Evolutionary conservation across 2,888 invertebrate genomes (phyloP).

Genomic region (Sipha maydis): DNA sequence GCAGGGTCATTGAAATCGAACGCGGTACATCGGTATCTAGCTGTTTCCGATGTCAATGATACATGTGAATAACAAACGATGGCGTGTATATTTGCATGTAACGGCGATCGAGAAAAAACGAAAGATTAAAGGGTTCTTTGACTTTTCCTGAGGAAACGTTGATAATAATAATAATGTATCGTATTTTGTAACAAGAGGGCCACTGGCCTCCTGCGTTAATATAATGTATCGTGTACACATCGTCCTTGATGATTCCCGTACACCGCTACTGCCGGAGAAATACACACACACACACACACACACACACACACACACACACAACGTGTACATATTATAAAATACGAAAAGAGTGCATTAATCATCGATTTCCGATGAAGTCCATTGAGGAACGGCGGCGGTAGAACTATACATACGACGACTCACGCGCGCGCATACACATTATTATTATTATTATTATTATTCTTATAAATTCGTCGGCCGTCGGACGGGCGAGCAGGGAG

Average conservation of each 20-base stretch:
- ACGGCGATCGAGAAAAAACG: neutral
- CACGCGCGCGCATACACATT: neutral
- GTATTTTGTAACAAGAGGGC: neutral
- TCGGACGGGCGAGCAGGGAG: neutral
- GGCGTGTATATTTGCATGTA: neutral
- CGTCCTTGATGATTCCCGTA: conserved; percentile 24
- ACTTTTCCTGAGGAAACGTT: conserved; percentile 2
- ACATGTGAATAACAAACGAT: no score
- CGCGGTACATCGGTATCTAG: no score
- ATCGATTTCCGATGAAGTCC: conserved; percentile 59
- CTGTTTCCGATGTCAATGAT: no score
- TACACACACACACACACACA: neutral
- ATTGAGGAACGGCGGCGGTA: conserved; percentile 28
- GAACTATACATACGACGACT: conserved; percentile 10
- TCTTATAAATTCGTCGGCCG: conserved; percentile 6
- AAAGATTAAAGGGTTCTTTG: conserved; percentile 23
- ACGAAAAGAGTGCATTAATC: conserved; percentile 41
- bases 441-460: neutral
- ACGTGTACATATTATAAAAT: neutral
- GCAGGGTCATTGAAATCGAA: no score
- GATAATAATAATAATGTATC: no score
- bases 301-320: neutral
- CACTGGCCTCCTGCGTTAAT: neutral
- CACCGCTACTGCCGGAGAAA: neutral
- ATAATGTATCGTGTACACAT: neutral